Evolutionary conservation across 2,113 vertebrate genomes (phyloP).

Genomic region (Clarias gariepinus): DNA sequence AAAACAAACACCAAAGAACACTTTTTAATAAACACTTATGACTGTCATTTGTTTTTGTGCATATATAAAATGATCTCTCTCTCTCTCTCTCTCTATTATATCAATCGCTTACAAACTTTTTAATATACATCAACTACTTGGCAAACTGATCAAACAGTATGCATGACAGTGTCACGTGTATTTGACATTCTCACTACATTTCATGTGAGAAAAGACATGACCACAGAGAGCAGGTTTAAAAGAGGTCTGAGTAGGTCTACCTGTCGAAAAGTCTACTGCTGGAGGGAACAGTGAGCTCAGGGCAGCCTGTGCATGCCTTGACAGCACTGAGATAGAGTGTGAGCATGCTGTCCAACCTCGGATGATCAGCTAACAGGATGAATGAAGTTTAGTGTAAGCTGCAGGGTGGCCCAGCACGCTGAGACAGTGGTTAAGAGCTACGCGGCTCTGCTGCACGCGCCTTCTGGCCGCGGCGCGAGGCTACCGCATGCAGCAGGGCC

Average conservation of each 20-base stretch:
- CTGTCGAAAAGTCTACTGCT: not conserved
- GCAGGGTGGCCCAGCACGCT: not conserved
- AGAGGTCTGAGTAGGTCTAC: not conserved
- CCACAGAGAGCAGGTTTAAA: not conserved
- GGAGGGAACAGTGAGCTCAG: not conserved
- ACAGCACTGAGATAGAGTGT: not conserved
- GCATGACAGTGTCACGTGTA: not conserved
- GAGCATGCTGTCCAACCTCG: not conserved
- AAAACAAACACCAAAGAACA: not conserved
- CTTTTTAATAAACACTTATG: not conserved
- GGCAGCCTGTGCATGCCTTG: not conserved
- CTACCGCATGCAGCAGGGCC: slow-evolving; percentile 29
- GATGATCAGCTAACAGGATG: not conserved
- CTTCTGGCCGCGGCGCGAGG: slow-evolving; percentile 13
- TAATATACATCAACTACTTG: not conserved
- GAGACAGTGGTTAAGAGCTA: not conserved
- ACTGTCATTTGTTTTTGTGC: too few relatives aligned
- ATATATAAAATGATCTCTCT: too few relatives aligned
- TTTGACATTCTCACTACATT: not conserved
- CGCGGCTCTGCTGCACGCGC: slow-evolving; percentile 5
- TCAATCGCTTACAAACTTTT: not conserved
- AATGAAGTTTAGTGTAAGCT: not conserved
- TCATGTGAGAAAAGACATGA: not conserved
- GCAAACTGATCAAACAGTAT: not conserved
- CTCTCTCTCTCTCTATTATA: too few relatives aligned